Percentiles rank a stretch among this genome's conserved stretches.
Evolutionary conservation across 2,888 invertebrate genomes (phyloP).

Genomic region (Dolichomitus sp.): DNA sequence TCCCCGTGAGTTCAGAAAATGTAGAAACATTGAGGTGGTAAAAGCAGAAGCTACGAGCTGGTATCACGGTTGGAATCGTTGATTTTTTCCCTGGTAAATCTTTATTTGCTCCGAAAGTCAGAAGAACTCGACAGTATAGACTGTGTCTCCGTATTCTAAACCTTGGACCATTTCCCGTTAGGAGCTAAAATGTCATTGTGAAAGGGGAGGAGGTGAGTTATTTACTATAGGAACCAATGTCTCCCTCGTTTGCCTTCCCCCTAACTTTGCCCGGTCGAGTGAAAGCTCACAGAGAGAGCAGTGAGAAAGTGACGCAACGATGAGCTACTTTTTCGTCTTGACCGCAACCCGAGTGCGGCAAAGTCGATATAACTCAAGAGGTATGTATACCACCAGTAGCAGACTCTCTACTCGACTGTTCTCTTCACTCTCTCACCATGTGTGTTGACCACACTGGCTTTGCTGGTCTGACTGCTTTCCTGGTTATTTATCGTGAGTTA

Average conservation of each 20-base stretch:
- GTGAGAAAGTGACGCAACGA: conserved; percentile 24
- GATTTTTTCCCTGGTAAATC: conserved; percentile 32
- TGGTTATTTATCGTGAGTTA: conserved; percentile 59
- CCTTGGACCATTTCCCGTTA: neutral
- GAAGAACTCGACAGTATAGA: neutral
- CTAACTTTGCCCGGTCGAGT: conserved; percentile 19
- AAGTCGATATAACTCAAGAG: conserved; percentile 20
- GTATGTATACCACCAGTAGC: conserved; percentile 6
- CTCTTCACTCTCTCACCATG: conserved; percentile 25
- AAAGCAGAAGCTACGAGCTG: conserved; percentile 42
- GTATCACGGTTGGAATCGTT: neutral
- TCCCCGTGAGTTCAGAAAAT: conserved; percentile 19
- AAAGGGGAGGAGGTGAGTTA: neutral
- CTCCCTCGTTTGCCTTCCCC: neutral
- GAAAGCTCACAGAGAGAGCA: neutral
- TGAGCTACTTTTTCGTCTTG: conserved; percentile 42
- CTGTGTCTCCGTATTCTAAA: neutral
- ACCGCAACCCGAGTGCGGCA: conserved; percentile 7
- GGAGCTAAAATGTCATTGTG: neutral
- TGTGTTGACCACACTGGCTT: conserved; percentile 33
- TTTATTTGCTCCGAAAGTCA: conserved; percentile 8
- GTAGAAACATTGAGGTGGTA: conserved; percentile 46
- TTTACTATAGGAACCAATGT: conserved; percentile 25
- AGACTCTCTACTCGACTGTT: conserved; percentile 24
- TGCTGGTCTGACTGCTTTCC: neutral